phyloP scores from a whole-genome alignment of 2,113 vertebrate genomes.

The Pseudonaja textilis region DNA sequence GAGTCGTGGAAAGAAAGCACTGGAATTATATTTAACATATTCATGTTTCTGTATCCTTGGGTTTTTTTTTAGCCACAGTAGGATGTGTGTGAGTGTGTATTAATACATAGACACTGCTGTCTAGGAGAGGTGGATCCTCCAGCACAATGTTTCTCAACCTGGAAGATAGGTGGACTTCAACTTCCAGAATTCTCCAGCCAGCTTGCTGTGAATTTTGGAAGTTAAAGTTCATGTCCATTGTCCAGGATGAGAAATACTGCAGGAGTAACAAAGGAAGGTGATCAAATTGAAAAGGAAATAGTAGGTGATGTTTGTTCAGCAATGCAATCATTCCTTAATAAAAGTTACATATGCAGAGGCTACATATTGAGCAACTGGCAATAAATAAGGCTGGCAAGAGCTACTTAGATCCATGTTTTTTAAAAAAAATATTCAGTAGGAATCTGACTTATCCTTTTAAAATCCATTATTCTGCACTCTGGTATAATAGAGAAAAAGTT shows the following conservation, averaged over 20 bases:
- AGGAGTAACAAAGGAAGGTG: fast-evolving
- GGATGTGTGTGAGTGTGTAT: not conserved
- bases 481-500: not conserved
- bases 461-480: not conserved
- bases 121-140: fast-evolving
- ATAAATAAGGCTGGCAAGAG: not conserved
- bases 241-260: not conserved
- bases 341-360: not conserved
- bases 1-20: not conserved
- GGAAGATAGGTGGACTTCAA: not conserved
- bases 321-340: not conserved
- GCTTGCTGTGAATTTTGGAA: not conserved
- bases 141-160: not conserved
- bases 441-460: not conserved
- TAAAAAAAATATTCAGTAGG: not conserved
- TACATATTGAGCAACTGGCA: not conserved
- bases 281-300: not conserved
- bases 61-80: not conserved
- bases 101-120: not conserved
- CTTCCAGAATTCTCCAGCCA: not conserved
- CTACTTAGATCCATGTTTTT: not conserved
- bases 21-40: not conserved
- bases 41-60: not conserved
- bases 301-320: not conserved
- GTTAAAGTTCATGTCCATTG: not conserved